Evolutionary conservation across 2,797 vertebrate genomes (phyloP).

Genomic region (Allenopithecus nigroviridis): DNA sequence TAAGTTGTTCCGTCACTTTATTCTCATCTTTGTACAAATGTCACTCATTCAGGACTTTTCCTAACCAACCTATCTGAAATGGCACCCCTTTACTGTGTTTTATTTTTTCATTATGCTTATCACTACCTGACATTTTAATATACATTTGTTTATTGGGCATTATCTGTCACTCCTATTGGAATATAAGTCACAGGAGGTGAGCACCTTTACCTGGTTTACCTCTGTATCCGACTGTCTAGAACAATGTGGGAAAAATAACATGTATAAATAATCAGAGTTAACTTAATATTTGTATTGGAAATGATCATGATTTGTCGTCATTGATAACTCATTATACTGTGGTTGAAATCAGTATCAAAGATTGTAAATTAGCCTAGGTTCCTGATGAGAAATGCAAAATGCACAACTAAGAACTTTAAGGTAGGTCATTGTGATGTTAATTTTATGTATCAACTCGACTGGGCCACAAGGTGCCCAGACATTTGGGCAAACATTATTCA

Average conservation of each 20-base stretch:
- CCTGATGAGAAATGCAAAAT: not conserved
- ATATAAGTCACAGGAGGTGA: not conserved
- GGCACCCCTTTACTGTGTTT: not conserved
- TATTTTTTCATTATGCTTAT: not conserved
- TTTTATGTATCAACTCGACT: not conserved
- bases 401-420: slow-evolving; percentile 9
- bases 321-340: not conserved
- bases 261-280: slow-evolving; percentile 1
- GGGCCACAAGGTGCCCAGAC: not conserved
- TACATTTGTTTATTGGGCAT: not conserved
- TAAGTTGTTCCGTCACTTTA: not conserved
- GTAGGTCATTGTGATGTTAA: not conserved
- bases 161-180: not conserved
- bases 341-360: not conserved
- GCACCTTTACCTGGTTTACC: not conserved
- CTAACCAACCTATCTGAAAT: not conserved
- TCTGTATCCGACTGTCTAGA: not conserved
- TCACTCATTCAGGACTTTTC: not conserved
- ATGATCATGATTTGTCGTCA: not conserved
- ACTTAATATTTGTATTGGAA: slow-evolving; percentile 16
- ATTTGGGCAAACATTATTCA: not conserved
- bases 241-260: not conserved
- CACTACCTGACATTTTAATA: slow-evolving; percentile 1
- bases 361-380: not conserved
- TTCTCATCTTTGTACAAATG: not conserved